A percentile compares a stretch with the other conserved stretches of the same genome.
These are phyloP conservation scores for Percopsis transmontana DNA, from an alignment of 2,113 vertebrate genomes.

Conservation along the genomic window DNA sequence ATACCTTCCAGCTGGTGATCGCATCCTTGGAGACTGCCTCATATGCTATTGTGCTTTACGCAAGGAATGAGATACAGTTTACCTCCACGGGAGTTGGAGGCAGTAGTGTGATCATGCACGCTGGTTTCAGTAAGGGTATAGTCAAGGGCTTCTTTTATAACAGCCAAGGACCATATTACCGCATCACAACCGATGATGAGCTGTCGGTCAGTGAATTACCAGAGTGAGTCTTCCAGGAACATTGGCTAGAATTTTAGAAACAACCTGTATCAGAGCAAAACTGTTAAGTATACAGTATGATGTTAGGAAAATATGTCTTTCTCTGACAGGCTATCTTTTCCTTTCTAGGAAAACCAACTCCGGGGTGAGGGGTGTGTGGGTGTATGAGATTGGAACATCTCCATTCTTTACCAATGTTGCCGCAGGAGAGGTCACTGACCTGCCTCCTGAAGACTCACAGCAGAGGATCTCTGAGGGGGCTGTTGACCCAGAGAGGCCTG, in stretches of 20 bases:
- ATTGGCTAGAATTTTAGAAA: neutral
- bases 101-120: slow-evolving; percentile 64
- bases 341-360: slow-evolving; percentile 85
- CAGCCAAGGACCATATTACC: slow-evolving; percentile 81
- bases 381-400: slow-evolving; percentile 87
- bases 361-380: slow-evolving; percentile 86
- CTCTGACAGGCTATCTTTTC: slow-evolving; percentile 6
- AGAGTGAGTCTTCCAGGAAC: slow-evolving; percentile 77
- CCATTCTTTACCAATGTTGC: slow-evolving; percentile 75
- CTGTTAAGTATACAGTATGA: neutral
- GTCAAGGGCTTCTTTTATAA: slow-evolving; percentile 74
- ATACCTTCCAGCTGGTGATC: slow-evolving; percentile 92
- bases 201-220: slow-evolving; percentile 79
- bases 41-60: slow-evolving; percentile 90
- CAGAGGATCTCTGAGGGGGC: neutral
- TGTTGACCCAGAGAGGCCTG: neutral
- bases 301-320: neutral
- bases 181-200: slow-evolving; percentile 80
- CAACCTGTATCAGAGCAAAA: neutral
- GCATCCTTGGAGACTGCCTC: slow-evolving; percentile 83
- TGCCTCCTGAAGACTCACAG: slow-evolving; percentile 39
- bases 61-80: slow-evolving; percentile 86
- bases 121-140: slow-evolving; percentile 87
- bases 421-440: slow-evolving; percentile 75
- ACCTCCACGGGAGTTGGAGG: slow-evolving; percentile 73